Percentiles rank a stretch among this genome's conserved stretches.
Conservation (phyloP, 1,140 invertebrate genomes). For the Habropoda laboriosa region DNA sequence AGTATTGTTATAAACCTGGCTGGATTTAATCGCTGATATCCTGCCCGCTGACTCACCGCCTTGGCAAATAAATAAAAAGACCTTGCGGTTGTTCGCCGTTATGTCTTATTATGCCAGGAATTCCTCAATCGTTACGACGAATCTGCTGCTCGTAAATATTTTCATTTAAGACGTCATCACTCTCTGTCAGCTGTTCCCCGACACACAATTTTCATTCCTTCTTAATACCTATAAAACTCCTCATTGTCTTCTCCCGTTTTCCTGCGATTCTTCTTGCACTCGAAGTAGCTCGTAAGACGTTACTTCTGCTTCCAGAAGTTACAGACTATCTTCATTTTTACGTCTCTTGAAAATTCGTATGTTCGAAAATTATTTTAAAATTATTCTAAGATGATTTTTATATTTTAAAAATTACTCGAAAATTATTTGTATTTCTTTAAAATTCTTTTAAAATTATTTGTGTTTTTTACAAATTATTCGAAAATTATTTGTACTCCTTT, state of each 20-base stretch:
- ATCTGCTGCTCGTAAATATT: slow-evolving; percentile 10
- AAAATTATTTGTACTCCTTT: too few species aligned
- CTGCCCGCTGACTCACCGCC: slow-evolving; percentile 70
- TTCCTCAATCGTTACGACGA: slow-evolving; percentile 42
- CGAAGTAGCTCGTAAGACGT: neutral
- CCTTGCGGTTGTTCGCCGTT: slow-evolving; percentile 53
- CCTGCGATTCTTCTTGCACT: neutral
- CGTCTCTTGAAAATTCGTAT: neutral
- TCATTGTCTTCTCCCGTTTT: neutral
- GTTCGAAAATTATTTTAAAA: too few species aligned
- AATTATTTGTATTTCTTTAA: too few species aligned
- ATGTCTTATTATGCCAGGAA: slow-evolving; percentile 36
- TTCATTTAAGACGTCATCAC: too few species aligned
- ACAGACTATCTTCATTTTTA: too few species aligned
- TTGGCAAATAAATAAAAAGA: slow-evolving; percentile 58
- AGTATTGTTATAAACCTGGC: slow-evolving; percentile 76
- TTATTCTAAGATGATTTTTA: too few species aligned
- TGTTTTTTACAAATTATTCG: too few species aligned
- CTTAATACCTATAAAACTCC: neutral
- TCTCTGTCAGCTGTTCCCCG: neutral
- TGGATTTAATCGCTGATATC: slow-evolving; percentile 78
- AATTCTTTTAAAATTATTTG: too few species aligned
- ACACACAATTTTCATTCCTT: neutral
- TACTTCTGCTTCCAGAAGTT: too few species aligned
- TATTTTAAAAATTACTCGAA: too few species aligned